Evolutionary conservation across 2,888 invertebrate genomes (phyloP).

Genomic region (Standfussiana lucernea): DNA sequence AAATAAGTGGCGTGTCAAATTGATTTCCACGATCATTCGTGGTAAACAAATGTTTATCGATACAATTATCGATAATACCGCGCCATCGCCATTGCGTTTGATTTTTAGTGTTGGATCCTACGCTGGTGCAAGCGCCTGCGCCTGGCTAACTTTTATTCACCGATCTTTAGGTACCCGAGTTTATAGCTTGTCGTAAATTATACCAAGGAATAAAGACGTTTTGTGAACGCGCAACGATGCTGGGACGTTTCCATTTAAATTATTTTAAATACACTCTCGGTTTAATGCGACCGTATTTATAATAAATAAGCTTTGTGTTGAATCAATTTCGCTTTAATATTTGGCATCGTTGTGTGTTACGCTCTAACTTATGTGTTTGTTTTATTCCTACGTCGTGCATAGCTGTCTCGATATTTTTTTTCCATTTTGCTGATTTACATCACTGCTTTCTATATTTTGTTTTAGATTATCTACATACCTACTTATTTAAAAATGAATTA

Average conservation of each 20-base stretch:
- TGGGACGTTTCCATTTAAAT: conserved; percentile 87
- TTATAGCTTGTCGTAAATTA: conserved; percentile 87
- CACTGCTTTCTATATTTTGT: conserved; percentile 40
- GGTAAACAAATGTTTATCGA: conserved; percentile 67
- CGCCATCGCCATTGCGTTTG: conserved; percentile 68
- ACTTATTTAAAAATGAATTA: conserved; percentile 16
- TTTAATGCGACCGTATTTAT: conserved; percentile 79
- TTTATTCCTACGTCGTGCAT: conserved; percentile 48
- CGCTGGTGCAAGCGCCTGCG: conserved; percentile 77
- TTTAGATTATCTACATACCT: background rate
- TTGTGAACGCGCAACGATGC: conserved; percentile 80
- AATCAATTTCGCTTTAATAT: conserved; percentile 83
- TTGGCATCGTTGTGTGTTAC: conserved; percentile 70
- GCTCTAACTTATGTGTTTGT: conserved; percentile 64
- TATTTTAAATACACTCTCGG: conserved; percentile 83
- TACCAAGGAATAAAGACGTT: conserved; percentile 87
- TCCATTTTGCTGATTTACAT: conserved; percentile 52
- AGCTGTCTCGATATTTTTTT: conserved; percentile 54
- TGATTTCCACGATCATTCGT: conserved; percentile 60
- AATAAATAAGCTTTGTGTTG: conserved; percentile 85
- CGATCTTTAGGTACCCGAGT: conserved; percentile 85
- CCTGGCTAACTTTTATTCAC: conserved; percentile 85
- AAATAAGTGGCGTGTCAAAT: conserved; percentile 66
- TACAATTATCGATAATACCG: conserved; percentile 67
- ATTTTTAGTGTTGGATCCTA: conserved; percentile 79